Evolutionary conservation across 2,888 invertebrate species (phyloP).

Genomic region (Chymomyza caudatula): DNA sequence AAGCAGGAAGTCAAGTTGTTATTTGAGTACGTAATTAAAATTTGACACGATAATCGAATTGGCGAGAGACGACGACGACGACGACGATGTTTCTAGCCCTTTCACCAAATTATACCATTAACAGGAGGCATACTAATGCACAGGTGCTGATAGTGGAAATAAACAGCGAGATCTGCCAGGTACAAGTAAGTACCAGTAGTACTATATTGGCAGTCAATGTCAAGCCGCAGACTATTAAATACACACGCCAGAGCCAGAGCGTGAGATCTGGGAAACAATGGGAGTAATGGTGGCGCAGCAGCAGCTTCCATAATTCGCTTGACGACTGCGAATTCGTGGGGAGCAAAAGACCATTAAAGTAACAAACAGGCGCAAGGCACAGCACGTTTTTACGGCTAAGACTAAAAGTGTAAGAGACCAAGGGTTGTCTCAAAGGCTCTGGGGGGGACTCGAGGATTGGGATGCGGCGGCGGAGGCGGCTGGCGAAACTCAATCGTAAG

Average conservation of each 20-base stretch:
- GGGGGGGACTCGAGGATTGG: background rate
- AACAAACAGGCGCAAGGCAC: conserved; percentile 61
- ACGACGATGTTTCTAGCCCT: conserved; percentile 24
- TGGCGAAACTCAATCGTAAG: conserved; percentile 63
- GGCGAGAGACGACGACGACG: background rate
- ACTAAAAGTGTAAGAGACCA: conserved; percentile 10
- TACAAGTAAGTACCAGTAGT: background rate
- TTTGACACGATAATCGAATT: conserved; percentile 70
- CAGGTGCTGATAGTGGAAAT: conserved; percentile 30
- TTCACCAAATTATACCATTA: conserved; percentile 44
- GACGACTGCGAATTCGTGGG: conserved; percentile 66
- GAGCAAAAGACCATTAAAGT: conserved; percentile 71
- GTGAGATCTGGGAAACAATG: conserved; percentile 66
- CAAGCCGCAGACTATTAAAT: conserved; percentile 70
- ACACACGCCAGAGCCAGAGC: conserved; percentile 71
- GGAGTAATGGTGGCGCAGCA: conserved; percentile 18
- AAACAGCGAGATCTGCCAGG: background rate
- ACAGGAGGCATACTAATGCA: conserved; percentile 49
- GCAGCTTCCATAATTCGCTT: conserved; percentile 69
- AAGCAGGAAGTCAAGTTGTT: conserved; percentile 45
- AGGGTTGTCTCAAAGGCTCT: background rate
- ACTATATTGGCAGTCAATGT: conserved; percentile 59
- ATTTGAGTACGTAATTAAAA: conserved; percentile 66
- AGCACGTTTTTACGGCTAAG: conserved; percentile 65
- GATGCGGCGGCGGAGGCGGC: conserved; percentile 1